A percentile compares a stretch with the other conserved stretches of the same genome.
Conservation (phyloP, 2,888 invertebrate species). For the Parnassius mnemosyne region DNA sequence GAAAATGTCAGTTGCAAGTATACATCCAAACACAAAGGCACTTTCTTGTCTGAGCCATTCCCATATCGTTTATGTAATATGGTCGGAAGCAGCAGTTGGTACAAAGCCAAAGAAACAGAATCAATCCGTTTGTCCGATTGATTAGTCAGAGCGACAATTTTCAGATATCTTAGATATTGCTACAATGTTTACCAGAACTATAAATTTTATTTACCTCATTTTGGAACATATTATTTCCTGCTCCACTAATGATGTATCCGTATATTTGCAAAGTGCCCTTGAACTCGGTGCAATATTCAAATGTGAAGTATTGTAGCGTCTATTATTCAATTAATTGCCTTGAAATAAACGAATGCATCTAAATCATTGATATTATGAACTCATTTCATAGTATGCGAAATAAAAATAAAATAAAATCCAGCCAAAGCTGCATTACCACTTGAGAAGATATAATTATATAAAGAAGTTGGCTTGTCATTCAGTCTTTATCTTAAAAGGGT, state of each 20-base stretch:
- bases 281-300: conserved; percentile 20
- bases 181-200: conserved; percentile 14
- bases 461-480: conserved; percentile 31
- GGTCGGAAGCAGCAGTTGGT: too few species aligned
- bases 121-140: too few species aligned
- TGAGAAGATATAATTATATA: conserved; percentile 37
- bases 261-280: conserved; percentile 12
- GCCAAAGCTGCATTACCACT: conserved; percentile 24
- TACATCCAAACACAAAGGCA: too few species aligned
- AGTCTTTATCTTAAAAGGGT: conserved; percentile 32
- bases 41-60: too few species aligned
- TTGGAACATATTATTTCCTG: conserved; percentile 11
- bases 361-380: conserved; percentile 11
- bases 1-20: too few species aligned
- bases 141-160: too few species aligned
- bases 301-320: conserved; percentile 7
- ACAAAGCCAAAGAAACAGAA: too few species aligned
- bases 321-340: conserved; percentile 21
- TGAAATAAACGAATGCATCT: conserved; percentile 22
- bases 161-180: background rate
- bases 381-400: conserved; percentile 18
- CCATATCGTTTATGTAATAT: too few species aligned
- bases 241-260: conserved; percentile 8
- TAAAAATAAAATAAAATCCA: conserved; percentile 28
- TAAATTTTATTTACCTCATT: conserved; percentile 9